Evolutionary conservation across 2,797 vertebrate genomes (phyloP), one percentile per base, ranked within the genome.

Genomic region (Enteromius radiatus): DNA sequence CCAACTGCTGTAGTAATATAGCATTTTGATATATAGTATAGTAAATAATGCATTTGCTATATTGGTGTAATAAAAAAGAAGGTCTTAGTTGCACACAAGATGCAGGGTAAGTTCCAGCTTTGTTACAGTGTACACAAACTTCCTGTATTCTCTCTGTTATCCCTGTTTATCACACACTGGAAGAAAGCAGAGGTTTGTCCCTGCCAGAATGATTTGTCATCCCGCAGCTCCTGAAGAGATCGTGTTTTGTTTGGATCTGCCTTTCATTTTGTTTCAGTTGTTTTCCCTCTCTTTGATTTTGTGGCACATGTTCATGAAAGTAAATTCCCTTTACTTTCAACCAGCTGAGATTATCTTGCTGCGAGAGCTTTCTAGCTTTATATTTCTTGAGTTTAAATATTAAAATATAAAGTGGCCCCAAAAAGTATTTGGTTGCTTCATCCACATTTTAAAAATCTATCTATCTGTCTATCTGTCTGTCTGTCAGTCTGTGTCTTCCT

Each of bases 121-220:
- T 68, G 5, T 69, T 45, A 19, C 41, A 70, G 26, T 78, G 67
- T 63, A 63, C 52, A 67, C 49, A 80, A 63, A 59, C 43, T 6
- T 69, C n/a, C 64, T 80, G 71, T 84, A 77, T 78, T 61, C 12
- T 80, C 56, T 74, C 31, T 47, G 68, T 85, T 70, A 68, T 56
- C 81, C 61, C 59, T 63, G 43, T 81, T 85, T 76, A 75, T 75
- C 82, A 63, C 38, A 73, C 80, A 70, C 33, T 65, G 68, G 83
- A 85, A 78, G 84, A 88, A 76, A 69, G 49, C 77, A 63, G 54
- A 86, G 87, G 86, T 88, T 87, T 80, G 83, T 84, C 54, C 45
- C 45, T 69, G 54, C 38, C 67, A 23, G 47, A 56, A 63, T 43
- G 31, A 74, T 59, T 47, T 14, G 38, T 47, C 65, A 33, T 54